Conservation (phyloP, 2,113 vertebrate genomes). For the Cettia cetti region DNA sequence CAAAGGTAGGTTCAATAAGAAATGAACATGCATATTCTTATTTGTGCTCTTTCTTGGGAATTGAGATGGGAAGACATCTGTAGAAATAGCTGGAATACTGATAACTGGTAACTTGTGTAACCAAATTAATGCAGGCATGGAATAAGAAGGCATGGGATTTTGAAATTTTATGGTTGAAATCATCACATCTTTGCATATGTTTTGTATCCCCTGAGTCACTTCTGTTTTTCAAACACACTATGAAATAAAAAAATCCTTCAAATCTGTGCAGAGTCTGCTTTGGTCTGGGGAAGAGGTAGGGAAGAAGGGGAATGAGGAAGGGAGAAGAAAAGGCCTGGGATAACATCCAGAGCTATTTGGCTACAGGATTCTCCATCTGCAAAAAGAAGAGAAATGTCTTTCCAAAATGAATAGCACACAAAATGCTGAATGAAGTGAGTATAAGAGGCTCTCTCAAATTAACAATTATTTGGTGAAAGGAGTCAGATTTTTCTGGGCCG, state of each 20-base stretch:
- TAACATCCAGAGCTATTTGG: conserved; percentile 7
- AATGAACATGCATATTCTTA: not conserved
- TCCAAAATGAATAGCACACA: not conserved
- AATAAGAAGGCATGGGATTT: not conserved
- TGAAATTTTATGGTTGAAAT: not conserved
- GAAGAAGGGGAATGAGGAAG: not conserved
- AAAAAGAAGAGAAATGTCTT: not conserved
- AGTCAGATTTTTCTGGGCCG: not conserved
- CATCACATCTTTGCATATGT: not conserved
- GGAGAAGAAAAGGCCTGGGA: not conserved
- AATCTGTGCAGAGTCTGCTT: not conserved
- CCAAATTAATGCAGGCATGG: not conserved
- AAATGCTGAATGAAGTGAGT: conserved; percentile 21
- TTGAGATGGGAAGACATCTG: not conserved
- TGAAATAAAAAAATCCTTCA: not conserved
- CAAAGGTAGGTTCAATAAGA: not conserved
- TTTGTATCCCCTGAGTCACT: not conserved
- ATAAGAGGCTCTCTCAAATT: not conserved
- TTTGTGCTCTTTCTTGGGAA: not conserved
- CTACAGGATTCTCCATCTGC: conserved; percentile 14
- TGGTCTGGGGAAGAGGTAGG: not conserved
- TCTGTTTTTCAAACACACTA: not conserved
- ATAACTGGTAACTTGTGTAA: not conserved
- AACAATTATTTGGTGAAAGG: conserved; percentile 8
- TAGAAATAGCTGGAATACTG: not conserved